Conservation (phyloP, 2,797 vertebrate genomes). For the Thunnus albacares region DNA sequence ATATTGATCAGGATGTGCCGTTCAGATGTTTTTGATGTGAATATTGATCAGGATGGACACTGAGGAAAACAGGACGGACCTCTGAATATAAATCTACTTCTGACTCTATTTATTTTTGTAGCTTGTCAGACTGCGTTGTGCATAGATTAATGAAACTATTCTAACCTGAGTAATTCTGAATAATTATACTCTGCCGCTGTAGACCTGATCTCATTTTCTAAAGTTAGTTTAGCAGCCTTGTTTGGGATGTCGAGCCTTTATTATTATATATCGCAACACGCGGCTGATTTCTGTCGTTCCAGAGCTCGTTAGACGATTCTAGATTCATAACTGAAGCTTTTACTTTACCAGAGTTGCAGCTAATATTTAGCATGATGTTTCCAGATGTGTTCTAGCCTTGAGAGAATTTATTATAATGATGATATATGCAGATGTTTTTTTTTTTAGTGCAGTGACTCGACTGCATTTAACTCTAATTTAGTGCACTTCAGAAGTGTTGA, state of each 20-base stretch:
- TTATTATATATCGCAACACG: conserved; percentile 20
- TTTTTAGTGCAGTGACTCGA: conserved; percentile 56
- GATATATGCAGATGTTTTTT: conserved; percentile 61
- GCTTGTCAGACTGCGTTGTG: conserved; percentile 49
- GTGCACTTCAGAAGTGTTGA: conserved; percentile 81
- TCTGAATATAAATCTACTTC: conserved; percentile 30
- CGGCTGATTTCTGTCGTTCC: conserved; percentile 32
- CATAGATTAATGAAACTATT: conserved; percentile 40
- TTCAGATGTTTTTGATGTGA: too few relatives aligned
- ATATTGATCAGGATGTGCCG: too few relatives aligned
- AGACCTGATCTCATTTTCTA: conserved; percentile 51
- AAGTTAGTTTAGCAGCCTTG: conserved; percentile 45
- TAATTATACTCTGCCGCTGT: conserved; percentile 19
- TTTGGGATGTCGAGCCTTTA: conserved; percentile 36
- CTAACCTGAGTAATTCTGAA: conserved; percentile 26
- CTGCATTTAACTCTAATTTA: conserved; percentile 68
- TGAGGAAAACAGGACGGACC: neutral
- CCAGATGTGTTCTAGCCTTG: conserved; percentile 48
- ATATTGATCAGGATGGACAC: neutral
- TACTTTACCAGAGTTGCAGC: conserved; percentile 60
- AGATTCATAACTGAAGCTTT: conserved; percentile 57
- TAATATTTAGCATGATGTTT: conserved; percentile 79
- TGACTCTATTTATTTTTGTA: conserved; percentile 71
- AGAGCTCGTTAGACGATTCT: conserved; percentile 30
- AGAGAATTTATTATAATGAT: conserved; percentile 34